These are phyloP conservation scores for Leptinotarsa lineolata DNA, from an alignment of 1,140 invertebrate species.

Conservation along the genomic window DNA sequence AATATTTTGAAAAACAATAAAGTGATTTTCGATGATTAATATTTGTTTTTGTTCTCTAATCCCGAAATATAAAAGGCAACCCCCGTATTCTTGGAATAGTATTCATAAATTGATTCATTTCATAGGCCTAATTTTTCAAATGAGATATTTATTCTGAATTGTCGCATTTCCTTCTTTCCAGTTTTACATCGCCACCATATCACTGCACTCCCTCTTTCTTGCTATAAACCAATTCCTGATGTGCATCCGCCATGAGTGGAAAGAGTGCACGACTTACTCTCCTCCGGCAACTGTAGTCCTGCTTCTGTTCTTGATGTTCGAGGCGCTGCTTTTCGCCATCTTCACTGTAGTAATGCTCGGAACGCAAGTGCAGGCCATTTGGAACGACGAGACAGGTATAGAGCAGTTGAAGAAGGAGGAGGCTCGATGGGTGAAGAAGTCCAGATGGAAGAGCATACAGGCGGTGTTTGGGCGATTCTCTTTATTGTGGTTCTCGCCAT, in stretches of 20 bases:
- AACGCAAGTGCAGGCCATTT: slow-evolving; percentile 92
- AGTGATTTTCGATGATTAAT: no score
- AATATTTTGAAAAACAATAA: no score
- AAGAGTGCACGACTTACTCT: slow-evolving; percentile 88
- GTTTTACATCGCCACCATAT: slow-evolving; percentile 98
- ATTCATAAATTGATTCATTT: no score
- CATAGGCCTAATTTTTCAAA: no score
- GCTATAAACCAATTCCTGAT: slow-evolving; percentile 91
- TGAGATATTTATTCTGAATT: no score
- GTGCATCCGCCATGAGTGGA: slow-evolving; percentile 94
- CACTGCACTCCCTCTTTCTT: slow-evolving; percentile 90
- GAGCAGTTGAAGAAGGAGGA: slow-evolving; percentile 94
- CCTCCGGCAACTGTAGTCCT: slow-evolving; percentile 95
- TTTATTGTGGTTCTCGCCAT: slow-evolving; percentile 92
- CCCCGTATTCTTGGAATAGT: no score
- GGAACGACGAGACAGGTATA: slow-evolving; percentile 98
- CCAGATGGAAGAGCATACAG: slow-evolving; percentile 91
- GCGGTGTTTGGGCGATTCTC: slow-evolving; percentile 94
- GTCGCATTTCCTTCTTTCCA: slow-evolving; percentile 61
- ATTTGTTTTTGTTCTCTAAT: no score
- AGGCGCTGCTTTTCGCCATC: slow-evolving; percentile 95
- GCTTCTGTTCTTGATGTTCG: slow-evolving; percentile 94
- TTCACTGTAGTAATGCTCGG: slow-evolving; percentile 98
- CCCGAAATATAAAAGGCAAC: no score
- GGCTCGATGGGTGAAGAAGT: slow-evolving; percentile 87